These are phyloP conservation scores for Oryzias sinensis DNA, from an alignment of 2,797 vertebrate genomes.

Conservation along the genomic window DNA sequence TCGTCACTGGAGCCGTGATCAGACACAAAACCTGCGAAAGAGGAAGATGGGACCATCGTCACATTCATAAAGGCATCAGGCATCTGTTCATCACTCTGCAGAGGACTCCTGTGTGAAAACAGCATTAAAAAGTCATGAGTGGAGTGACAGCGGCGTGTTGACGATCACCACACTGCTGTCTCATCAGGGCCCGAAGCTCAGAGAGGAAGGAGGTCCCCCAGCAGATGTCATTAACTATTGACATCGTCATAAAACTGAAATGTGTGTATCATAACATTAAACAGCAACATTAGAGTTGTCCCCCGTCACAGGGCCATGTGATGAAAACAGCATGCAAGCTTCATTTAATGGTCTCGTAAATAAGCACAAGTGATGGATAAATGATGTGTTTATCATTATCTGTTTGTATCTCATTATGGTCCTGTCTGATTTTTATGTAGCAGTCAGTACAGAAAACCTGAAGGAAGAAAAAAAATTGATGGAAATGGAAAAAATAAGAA, in stretches of 20 bases:
- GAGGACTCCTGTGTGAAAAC: constrained; percentile 57
- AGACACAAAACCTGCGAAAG: constrained; percentile 87
- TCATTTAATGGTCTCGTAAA: constrained; percentile 39
- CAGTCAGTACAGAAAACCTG: no score
- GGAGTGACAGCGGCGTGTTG: constrained; percentile 38
- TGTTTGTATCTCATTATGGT: no score
- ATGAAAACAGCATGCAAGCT: constrained; percentile 25
- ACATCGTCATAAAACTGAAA: constrained; percentile 44
- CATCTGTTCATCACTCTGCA: constrained; percentile 62
- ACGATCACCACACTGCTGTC: constrained; percentile 57
- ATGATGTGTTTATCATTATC: no score
- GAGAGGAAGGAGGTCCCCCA: constrained; percentile 45
- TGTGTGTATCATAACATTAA: constrained; percentile 35
- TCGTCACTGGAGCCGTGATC: constrained; percentile 94
- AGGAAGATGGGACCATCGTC: constrained; percentile 20
- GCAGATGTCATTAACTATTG: constrained; percentile 60
- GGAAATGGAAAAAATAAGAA: no score
- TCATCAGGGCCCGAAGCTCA: constrained; percentile 47
- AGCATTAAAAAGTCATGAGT: constrained; percentile 70
- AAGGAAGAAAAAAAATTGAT: no score
- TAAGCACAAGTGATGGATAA: constrained; percentile 30
- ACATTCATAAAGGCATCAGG: constrained; percentile 50
- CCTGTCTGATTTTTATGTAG: no score
- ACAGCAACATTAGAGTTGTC: constrained; percentile 22
- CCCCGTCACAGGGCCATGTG: constrained; percentile 5